Evolutionary conservation across 2,113 vertebrate genomes (phyloP), one percentile per base, ranked within the genome.

Genomic region (Regulus satrapa): DNA sequence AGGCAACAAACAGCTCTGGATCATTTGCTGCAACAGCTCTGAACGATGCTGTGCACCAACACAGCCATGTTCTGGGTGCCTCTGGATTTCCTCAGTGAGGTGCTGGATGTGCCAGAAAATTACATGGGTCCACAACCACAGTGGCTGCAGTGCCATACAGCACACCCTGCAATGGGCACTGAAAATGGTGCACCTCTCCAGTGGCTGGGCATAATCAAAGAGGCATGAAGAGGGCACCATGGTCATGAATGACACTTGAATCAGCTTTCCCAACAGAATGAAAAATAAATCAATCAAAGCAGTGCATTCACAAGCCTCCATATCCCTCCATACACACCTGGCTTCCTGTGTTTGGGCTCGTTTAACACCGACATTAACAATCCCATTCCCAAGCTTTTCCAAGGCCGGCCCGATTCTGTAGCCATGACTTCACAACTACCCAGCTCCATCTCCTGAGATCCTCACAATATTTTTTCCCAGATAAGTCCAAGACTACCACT

Each of bases 41-140:
- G 63, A 76, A 67, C 2, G 12, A 59, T 36, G 61, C 38, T 62
- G 49, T 82, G 36, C 1, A 3, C 26, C 3, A 2, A 25, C 12
- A 38, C 6, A 74, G n/a, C 38, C 34, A 10, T 0, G 0, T 25
- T 87, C 24, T 2, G 1, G 20, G 16, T 26, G 38, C 32, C 46
- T 77, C 48, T 48, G 73, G 18, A 54, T 45, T 64, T 63, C 55
- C 58, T 41, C 26, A 43, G 36, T 0, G 4, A 79, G 63, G 13
- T 18, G 15, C 40, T 68, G 61, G 40, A 55, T 5, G 3, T 14
- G 31, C 31, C 5, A 2, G 26, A 55, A 54, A 66, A 48, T 1
- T 0, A 18, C 8, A 2, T 8, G 14, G 32, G 40, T 48, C 32
- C 2, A 1, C 84, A 89, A 10, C 26, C 64, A 41, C 43, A 69